These are phyloP conservation scores for Philereme transversata DNA, from an alignment of 2,888 invertebrate genomes.

Conservation along the genomic window DNA sequence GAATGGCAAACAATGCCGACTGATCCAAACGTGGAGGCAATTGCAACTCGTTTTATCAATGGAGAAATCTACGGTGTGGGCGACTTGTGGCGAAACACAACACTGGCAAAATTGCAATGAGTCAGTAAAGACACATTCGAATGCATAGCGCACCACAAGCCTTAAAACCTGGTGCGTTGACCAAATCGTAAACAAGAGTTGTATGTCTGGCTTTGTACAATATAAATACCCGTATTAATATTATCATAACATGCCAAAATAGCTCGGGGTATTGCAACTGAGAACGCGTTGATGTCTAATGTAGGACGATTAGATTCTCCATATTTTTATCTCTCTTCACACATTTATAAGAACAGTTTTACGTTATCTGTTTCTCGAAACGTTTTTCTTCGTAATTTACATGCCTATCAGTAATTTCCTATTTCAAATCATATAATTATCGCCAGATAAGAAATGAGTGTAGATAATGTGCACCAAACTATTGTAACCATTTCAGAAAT, in stretches of 20 bases:
- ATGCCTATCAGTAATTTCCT: slow-evolving; percentile 16
- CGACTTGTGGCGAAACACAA: slow-evolving; percentile 62
- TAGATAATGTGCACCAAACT: background rate
- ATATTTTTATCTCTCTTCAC: background rate
- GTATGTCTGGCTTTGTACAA: slow-evolving; percentile 23
- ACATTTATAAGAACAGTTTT: background rate
- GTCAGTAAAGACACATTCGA: slow-evolving; percentile 58
- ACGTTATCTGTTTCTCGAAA: background rate
- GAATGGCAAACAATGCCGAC: slow-evolving; percentile 58
- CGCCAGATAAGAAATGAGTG: slow-evolving; percentile 9
- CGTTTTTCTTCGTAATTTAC: slow-evolving; percentile 9
- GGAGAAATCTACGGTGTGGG: slow-evolving; percentile 75
- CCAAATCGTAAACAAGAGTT: slow-evolving; percentile 39
- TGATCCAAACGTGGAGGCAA: slow-evolving; percentile 59
- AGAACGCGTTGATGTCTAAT: slow-evolving; percentile 38
- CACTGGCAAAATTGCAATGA: slow-evolving; percentile 58
- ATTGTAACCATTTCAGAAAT: no score
- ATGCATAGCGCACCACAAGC: slow-evolving; percentile 51
- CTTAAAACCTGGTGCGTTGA: slow-evolving; percentile 31
- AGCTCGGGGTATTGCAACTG: slow-evolving; percentile 6
- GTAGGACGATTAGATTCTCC: slow-evolving; percentile 2
- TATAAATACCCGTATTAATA: slow-evolving; percentile 15
- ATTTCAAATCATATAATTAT: slow-evolving; percentile 6
- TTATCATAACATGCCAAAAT: slow-evolving; percentile 12
- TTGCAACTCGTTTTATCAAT: slow-evolving; percentile 72